These are phyloP conservation scores for Eufriesea mexicana DNA, from an alignment of 1,140 invertebrate genomes.

Conservation along the genomic window DNA sequence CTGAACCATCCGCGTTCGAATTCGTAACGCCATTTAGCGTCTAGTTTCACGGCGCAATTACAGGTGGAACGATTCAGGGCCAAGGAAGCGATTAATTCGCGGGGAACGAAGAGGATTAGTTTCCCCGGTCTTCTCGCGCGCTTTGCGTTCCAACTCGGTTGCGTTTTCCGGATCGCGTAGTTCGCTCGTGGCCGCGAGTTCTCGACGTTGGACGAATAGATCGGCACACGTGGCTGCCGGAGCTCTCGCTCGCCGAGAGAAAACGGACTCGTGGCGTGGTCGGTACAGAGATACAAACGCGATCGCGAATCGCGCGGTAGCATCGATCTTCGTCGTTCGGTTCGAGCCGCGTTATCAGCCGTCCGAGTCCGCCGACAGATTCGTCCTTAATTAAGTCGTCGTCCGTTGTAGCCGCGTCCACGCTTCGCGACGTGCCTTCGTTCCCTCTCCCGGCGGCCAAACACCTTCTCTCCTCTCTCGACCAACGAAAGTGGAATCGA, in stretches of 20 bases:
- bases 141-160: background rate
- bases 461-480: conserved; percentile 23
- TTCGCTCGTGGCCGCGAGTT: too few species aligned
- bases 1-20: background rate
- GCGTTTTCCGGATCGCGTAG: background rate
- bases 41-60: conserved; percentile 25
- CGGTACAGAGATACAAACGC: background rate
- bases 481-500: conserved; percentile 47
- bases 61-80: background rate
- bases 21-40: conserved; percentile 22
- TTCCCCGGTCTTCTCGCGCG: background rate
- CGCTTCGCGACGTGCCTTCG: background rate
- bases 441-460: conserved; percentile 12
- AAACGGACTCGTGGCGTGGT: background rate
- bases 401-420: conserved; percentile 24
- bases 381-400: conserved; percentile 52
- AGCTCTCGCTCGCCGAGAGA: background rate
- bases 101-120: too few species aligned
- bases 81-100: conserved; percentile 6
- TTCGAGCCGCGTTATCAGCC: conserved; percentile 18
- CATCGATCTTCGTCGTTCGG: conserved; percentile 38
- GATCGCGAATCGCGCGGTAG: conserved; percentile 6
- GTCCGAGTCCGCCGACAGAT: conserved; percentile 27
- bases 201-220: background rate
- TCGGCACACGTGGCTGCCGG: background rate